Evolutionary conservation across 1,140 invertebrate species (phyloP), one percentile per base, ranked within the genome.

Genomic region (Zophobas atratus): DNA sequence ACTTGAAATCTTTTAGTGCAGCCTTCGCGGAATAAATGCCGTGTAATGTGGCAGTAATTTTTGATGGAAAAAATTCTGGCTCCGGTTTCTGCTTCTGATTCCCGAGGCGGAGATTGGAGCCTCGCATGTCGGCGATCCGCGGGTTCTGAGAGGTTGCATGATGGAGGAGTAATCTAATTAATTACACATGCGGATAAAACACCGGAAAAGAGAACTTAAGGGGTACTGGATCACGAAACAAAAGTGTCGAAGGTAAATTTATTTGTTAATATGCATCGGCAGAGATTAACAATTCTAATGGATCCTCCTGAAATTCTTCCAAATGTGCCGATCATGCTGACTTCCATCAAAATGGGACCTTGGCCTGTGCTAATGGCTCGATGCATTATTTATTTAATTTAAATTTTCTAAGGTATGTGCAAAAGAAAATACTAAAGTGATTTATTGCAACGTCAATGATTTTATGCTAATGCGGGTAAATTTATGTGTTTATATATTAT

Each of bases 261-360:
- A 20, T 20, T 20, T 20, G 20, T 20, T 20, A 20, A 20, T 20
- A 20, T 20, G 20, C 20, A 20, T 0, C 20, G 20, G 20, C 20
- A 20, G 3, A 51, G 39, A 67, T 67, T 67, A 46, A 38, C 60
- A 67, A 67, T 41, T 67, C 38, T 60, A 39, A 60, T 60, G 56
- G 56, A 60, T 60, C 36, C 8, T 39, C 20, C 36, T 2, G 53
- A 57, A 57, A 6, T 57, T 57, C 20, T 2, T 4, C 38, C 36
- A 67, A 39, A 67, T 43, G 38, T 43, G 39, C 60, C 38, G 39
- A 67, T 67, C 74, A 56, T 20, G n/a, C 72, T 39, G 46, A 55
- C 49, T 56, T 56, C 20, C 53, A 63, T 67, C 33, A 46, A 76
- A 76, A 46, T 67, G 34, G 49, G 49, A 63, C 51, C 48, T 76